Conservation (phyloP, 2,888 invertebrate species). For the Cylloceria caligata region DNA sequence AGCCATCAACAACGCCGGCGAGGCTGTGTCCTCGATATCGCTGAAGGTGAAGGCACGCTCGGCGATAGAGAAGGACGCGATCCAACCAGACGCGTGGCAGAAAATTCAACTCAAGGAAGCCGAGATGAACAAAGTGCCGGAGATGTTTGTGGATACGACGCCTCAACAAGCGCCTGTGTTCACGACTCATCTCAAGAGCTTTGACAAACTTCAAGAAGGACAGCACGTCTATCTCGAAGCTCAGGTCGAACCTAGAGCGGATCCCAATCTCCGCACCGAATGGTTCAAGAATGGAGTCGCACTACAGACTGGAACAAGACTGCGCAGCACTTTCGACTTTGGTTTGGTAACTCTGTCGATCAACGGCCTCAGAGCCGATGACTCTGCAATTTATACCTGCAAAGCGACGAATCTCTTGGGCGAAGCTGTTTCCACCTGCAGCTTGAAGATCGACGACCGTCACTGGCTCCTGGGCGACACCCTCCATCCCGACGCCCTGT, state of each 20-base stretch:
- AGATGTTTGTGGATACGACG: conserved; percentile 93
- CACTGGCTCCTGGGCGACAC: conserved; percentile 95
- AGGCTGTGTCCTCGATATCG: conserved; percentile 96
- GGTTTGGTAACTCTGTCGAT: conserved; percentile 97
- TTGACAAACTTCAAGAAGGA: conserved; percentile 93
- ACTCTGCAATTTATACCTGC: conserved; percentile 98
- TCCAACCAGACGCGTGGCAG: conserved; percentile 96
- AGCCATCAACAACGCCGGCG: conserved; percentile 96
- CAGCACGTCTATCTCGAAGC: conserved; percentile 95
- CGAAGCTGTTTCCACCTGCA: conserved; percentile 96
- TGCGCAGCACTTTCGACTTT: conserved; percentile 98
- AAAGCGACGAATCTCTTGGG: conserved; percentile 97
- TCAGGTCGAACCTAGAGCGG: conserved; percentile 95
- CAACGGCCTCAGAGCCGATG: conserved; percentile 94
- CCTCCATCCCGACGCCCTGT: conserved; percentile 95
- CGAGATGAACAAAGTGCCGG: conserved; percentile 95
- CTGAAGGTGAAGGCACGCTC: conserved; percentile 94
- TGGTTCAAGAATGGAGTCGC: conserved; percentile 97
- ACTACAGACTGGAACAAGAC: conserved; percentile 94
- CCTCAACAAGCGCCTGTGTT: conserved; percentile 98
- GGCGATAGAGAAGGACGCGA: conserved; percentile 92
- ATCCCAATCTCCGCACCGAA: conserved; percentile 94
- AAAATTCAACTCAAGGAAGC: conserved; percentile 96
- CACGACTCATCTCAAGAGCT: conserved; percentile 94
- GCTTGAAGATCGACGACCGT: conserved; percentile 94